Conservation (phyloP, 2,888 invertebrate species). For the Limnephilus marmoratus region DNA sequence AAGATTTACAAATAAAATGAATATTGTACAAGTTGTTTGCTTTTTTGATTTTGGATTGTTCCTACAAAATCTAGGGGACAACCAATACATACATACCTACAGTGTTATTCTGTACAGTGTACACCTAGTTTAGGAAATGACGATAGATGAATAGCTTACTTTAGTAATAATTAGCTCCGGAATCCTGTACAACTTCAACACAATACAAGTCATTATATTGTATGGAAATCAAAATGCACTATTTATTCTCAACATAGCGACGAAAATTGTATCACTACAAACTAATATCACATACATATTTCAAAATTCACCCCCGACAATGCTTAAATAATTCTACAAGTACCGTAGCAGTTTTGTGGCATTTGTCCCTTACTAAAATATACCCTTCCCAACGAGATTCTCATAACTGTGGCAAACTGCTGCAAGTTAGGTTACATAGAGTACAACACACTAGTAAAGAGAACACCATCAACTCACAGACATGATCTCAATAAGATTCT, state of each 20-base stretch:
- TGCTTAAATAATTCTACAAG: constrained; percentile 40
- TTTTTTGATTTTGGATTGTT: neutral
- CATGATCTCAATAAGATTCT: neutral
- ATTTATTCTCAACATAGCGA: constrained; percentile 28
- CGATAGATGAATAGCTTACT: constrained; percentile 19
- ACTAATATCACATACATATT: constrained; percentile 55
- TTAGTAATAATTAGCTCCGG: constrained; percentile 13
- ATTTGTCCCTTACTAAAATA: neutral
- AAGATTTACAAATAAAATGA: constrained; percentile 22
- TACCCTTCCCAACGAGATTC: neutral
- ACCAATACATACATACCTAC: neutral
- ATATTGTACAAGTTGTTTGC: neutral
- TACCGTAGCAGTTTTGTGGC: constrained; percentile 51
- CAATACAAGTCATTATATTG: constrained; percentile 28
- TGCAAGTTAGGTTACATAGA: neutral
- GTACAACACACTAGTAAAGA: neutral
- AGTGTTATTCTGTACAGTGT: neutral
- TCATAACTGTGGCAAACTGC: neutral
- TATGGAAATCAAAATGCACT: constrained; percentile 39
- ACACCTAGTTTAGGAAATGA: neutral
- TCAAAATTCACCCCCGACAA: constrained; percentile 37
- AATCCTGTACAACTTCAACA: neutral
- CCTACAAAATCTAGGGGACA: constrained; percentile 17
- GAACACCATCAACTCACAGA: neutral
- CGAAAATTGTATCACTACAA: constrained; percentile 51